Evolutionary conservation across 2,888 invertebrate genomes (phyloP).

Genomic region (Leuctra nigra): DNA sequence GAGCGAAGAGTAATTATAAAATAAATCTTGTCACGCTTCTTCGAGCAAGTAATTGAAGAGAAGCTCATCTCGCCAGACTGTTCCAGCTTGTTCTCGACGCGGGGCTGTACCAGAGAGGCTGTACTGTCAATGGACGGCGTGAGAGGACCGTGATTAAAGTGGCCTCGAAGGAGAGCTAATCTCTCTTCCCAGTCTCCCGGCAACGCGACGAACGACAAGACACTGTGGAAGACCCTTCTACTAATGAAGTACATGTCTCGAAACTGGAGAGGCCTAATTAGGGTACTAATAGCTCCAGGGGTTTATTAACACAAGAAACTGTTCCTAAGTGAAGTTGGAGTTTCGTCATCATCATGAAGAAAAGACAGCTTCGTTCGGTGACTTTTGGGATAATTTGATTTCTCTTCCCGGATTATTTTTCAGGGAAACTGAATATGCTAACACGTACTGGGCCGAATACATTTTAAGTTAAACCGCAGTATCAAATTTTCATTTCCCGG

Average conservation of each 20-base stretch:
- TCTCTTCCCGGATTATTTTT: too few relatives aligned
- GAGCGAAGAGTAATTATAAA: slow-evolving; percentile 6
- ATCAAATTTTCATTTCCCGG: too few relatives aligned
- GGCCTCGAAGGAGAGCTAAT: slow-evolving; percentile 8
- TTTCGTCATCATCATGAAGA: too few relatives aligned
- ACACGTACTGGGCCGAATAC: too few relatives aligned
- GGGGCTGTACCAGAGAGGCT: too few relatives aligned
- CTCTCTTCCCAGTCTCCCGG: not conserved
- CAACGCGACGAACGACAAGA: not conserved
- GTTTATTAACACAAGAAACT: slow-evolving; percentile 7
- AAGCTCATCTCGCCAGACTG: not conserved
- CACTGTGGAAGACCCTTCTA: not conserved
- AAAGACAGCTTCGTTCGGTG: too few relatives aligned
- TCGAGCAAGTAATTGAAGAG: slow-evolving; percentile 3
- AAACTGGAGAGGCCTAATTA: slow-evolving; percentile 9
- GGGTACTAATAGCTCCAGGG: slow-evolving; percentile 7
- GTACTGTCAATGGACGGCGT: too few relatives aligned
- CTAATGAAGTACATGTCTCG: slow-evolving; percentile 13
- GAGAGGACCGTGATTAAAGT: slow-evolving; percentile 8
- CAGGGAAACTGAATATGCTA: too few relatives aligned
- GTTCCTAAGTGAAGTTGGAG: too few relatives aligned
- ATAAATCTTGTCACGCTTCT: not conserved
- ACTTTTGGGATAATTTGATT: too few relatives aligned
- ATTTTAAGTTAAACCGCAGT: too few relatives aligned
- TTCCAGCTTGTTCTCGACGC: too few relatives aligned